A percentile compares a stretch with the other conserved stretches of the same genome.
phyloP scores from a whole-genome alignment of 2,888 invertebrate species.

The Latrodectus hesperus region DNA sequence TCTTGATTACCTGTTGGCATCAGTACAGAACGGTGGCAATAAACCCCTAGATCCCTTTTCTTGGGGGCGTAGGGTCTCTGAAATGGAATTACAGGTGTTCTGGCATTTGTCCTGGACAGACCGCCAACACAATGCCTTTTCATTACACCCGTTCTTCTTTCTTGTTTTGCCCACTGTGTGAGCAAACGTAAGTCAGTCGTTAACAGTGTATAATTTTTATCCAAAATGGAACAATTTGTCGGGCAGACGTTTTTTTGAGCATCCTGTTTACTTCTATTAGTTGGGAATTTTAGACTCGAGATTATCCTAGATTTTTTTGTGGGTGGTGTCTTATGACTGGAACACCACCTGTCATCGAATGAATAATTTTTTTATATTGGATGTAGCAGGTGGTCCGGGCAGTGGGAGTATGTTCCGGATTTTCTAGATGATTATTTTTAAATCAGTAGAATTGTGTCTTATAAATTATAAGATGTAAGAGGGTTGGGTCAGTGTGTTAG shows the following conservation, averaged over 20 bases:
- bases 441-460: neutral
- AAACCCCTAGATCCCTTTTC: neutral
- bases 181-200: neutral
- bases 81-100: slow-evolving; percentile 52
- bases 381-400: slow-evolving; percentile 51
- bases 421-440: slow-evolving; percentile 38
- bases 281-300: neutral
- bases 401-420: slow-evolving; percentile 40
- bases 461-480: slow-evolving; percentile 51
- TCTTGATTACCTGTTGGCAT: slow-evolving; percentile 36
- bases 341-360: slow-evolving; percentile 49
- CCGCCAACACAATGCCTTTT: slow-evolving; percentile 48
- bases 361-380: slow-evolving; percentile 9
- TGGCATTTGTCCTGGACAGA: slow-evolving; percentile 16
- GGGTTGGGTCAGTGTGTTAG: slow-evolving; percentile 12
- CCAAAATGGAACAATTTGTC: slow-evolving; percentile 39
- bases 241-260: slow-evolving; percentile 23
- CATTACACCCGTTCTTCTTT: slow-evolving; percentile 59
- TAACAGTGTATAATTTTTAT: slow-evolving; percentile 52
- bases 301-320: slow-evolving; percentile 10
- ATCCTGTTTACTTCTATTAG: slow-evolving; percentile 59
- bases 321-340: slow-evolving; percentile 59
- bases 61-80: slow-evolving; percentile 25
- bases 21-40: slow-evolving; percentile 34
- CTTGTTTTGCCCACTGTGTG: neutral